Percentiles rank a stretch among this genome's conserved stretches.
Conservation (phyloP, 2,113 vertebrate species). For the Triplophysa siluroides region DNA sequence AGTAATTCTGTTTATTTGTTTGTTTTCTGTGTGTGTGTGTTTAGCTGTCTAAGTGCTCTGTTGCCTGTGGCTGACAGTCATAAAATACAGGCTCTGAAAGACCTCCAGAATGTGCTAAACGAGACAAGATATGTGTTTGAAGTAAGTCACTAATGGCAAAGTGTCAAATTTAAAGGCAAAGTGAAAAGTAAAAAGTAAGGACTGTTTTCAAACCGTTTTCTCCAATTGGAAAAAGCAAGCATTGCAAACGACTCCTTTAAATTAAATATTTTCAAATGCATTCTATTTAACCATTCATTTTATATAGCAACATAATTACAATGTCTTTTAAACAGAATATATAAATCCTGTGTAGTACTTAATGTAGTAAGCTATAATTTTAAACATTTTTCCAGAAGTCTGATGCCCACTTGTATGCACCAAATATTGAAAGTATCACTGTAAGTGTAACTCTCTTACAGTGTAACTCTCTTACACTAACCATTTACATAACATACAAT, state of each 20-base stretch:
- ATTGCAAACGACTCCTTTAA: too few species aligned
- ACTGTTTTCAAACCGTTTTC: too few species aligned
- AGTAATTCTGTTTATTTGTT: background rate
- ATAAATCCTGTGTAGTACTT: background rate
- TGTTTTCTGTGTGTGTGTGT: background rate
- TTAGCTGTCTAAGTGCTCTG: conserved; percentile 52
- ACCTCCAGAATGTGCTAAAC: background rate
- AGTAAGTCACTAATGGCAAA: conserved; percentile 14
- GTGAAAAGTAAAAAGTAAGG: too few species aligned
- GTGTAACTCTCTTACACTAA: background rate
- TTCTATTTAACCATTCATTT: too few species aligned
- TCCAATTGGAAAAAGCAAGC: too few species aligned
- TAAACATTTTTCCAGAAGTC: conserved; percentile 66
- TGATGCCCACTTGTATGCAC: conserved; percentile 66
- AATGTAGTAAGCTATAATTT: background rate
- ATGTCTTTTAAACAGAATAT: background rate
- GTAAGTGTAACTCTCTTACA: conserved; percentile 15
- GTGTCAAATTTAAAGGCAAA: too few species aligned
- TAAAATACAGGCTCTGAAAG: background rate
- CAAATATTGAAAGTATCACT: background rate
- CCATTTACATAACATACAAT: background rate
- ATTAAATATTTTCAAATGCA: too few species aligned
- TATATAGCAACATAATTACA: background rate
- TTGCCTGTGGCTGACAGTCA: conserved; percentile 43
- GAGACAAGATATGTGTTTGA: background rate